Base-by-base conservation (phyloP, 2,888 invertebrate species). In the Aphrophora alni region DNA sequence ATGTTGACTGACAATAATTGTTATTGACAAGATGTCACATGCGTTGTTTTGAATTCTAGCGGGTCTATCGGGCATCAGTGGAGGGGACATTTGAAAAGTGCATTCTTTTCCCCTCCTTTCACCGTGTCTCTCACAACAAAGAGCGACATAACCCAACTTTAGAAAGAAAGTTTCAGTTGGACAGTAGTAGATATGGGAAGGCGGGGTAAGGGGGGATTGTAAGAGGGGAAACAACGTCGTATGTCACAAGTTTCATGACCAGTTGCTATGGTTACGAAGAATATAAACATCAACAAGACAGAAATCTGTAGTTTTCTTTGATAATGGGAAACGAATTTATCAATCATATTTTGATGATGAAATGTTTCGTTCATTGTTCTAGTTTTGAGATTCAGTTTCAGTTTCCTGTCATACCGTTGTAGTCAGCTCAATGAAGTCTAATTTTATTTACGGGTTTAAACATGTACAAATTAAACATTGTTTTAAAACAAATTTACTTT, bases 11-110 rank as follows among this genome's bases (percentile, higher is more conserved):
- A 59, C 59, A 21, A 21, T 59, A 59, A 59, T 71, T 71, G 71
- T 71, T 75, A 75, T 44, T 68, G 75, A 75, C 76, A 38, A 75
- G 70, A 71, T 70, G 80, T 80, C 80, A 80, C 75, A 80, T 80
- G 80, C 81, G 78, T 81, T 71, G 74, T 81, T 81, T 81, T 81
- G 81, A 81, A 81, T 81, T 77, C 78, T 81, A 75, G 78, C 81
- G 81, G 75, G 75, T 74, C 73, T 73, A 68, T 59, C 44, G 74
- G 38, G 38, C 70, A 28, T 27, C 59, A 51, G 68, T 72, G 78
- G 78, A 72, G 78, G 76, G 76, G 78, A 72, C 69, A 51, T 38
- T 78, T 26, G 78, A 79, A 79, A 59, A 79, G 75, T 78, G 68
- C 78, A 68, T 75, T 78, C 81, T 78, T 81, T 76, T 38, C 78